Base-by-base conservation (phyloP, 2,888 invertebrate genomes). In the Acholoe squamosa region DNA sequence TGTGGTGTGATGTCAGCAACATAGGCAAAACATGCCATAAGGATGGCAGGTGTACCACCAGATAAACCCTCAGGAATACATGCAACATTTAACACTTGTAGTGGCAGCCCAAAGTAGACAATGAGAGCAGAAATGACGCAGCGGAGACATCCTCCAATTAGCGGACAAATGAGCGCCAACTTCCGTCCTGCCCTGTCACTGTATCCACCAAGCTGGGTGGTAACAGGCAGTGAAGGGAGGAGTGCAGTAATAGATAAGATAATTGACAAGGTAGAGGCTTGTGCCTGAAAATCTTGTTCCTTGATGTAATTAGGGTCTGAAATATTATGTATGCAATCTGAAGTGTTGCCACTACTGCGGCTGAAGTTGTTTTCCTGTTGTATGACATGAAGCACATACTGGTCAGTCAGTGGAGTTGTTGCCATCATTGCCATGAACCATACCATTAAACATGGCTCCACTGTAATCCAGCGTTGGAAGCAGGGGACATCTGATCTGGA, bases 151-250 rank as follows among this genome's bases (percentile, higher is more conserved):
- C 5, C 16, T 28, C 80, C 80, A 7, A 84, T 19, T 16, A 90
- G 25, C 12, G 90, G 90, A 1, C 43, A 25, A 0, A 90, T 0
- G 33, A 90, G 43, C 0, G 80, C 84, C 25, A 52, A 0, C 61
- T 90, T 90, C 1, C 90, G 77, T n/a, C 90, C 90, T 7, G 31
- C 61, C 22, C 31, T 51, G 84, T 90, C 90, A 16, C 80, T 90
- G 84, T 90, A 90, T 0, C 80, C 52, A 0, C 90, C 90, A 28
- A 90, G 31, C 54, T 80, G 52, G 0, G 31, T 33, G n/a, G 80
- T 33, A n/a, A 80, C n/a, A 14, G 80, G 10, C 14, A 77, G 14
- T 3, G 54, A n/a, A 1, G 90, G 90, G 0, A 90, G 28, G 28
- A 90, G 16, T 19, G 16, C 80, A 28, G 84, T 10, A 22, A 80